phyloP scores from a whole-genome alignment of 2,888 invertebrate species.

The Noctua janthina region DNA sequence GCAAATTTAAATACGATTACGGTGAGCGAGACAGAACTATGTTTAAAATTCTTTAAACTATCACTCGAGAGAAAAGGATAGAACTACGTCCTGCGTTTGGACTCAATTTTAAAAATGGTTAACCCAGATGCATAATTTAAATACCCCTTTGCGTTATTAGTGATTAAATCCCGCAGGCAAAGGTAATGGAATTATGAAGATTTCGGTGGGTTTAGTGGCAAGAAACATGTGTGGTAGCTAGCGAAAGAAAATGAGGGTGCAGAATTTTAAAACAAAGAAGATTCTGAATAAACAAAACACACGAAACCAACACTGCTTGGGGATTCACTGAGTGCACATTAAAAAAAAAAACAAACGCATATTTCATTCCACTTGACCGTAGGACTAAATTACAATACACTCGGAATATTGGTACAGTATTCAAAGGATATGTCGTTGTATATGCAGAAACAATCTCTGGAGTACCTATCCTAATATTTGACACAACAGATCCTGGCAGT shows the following conservation, averaged over 20 bases:
- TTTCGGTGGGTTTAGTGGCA: constrained; percentile 20
- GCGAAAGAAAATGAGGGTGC: constrained; percentile 3
- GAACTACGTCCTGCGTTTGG: constrained; percentile 39
- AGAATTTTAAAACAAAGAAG: constrained; percentile 41
- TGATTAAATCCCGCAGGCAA: constrained; percentile 62
- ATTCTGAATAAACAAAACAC: constrained; percentile 2
- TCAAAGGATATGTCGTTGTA: constrained; percentile 25
- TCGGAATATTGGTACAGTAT: constrained; percentile 5
- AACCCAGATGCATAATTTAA: constrained; percentile 75
- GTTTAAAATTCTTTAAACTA: constrained; percentile 46
- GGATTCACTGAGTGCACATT: constrained; percentile 6
- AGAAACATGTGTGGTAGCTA: constrained; percentile 4
- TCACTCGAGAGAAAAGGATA: constrained; percentile 63
- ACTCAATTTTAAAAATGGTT: constrained; percentile 68
- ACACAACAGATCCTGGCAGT: constrained; percentile 8
- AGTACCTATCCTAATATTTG: constrained; percentile 13
- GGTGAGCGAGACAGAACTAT: constrained; percentile 68
- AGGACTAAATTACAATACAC: constrained; percentile 21
- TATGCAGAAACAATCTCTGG: constrained; percentile 22
- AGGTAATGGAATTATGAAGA: constrained; percentile 56
- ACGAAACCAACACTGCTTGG: constrained; percentile 8
- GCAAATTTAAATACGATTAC: constrained; percentile 83
- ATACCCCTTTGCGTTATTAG: constrained; percentile 65
- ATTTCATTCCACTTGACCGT: constrained; percentile 17
- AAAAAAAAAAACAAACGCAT: constrained; percentile 16